phyloP scores from a whole-genome alignment of 2,797 vertebrate species.

The Bovichtus diacanthus region DNA sequence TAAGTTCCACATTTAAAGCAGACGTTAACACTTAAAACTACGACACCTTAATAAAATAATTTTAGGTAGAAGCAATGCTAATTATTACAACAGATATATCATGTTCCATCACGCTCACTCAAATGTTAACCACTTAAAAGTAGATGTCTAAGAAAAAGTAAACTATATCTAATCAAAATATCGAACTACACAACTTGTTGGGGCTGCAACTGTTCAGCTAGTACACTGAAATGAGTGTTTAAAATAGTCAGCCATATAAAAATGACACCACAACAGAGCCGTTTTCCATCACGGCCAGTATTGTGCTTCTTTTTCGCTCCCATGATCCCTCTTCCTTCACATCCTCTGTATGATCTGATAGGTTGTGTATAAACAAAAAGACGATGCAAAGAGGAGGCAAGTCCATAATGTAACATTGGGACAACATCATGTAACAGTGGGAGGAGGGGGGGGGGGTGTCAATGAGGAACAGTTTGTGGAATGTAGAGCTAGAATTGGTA shows the following conservation, averaged over 20 bases:
- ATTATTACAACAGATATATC: background rate
- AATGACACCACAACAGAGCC: background rate
- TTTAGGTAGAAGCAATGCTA: background rate
- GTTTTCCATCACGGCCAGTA: background rate
- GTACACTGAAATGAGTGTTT: background rate
- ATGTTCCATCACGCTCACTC: background rate
- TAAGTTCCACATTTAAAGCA: background rate
- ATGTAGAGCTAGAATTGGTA: background rate
- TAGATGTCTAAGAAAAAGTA: background rate
- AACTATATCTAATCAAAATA: background rate
- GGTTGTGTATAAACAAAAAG: constrained; percentile 18
- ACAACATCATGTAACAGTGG: no score
- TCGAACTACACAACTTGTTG: background rate
- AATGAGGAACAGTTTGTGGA: constrained; percentile 1
- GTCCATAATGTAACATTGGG: background rate
- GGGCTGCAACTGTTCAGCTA: background rate
- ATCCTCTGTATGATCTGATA: constrained; percentile 13
- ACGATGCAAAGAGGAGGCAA: background rate
- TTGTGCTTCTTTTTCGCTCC: constrained; percentile 12
- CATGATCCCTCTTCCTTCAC: background rate
- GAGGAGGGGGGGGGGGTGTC: background rate
- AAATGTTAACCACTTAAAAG: background rate
- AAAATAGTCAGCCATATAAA: background rate
- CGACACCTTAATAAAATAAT: background rate
- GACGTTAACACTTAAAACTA: background rate